phyloP scores from a whole-genome alignment of 2,797 vertebrate species.

The Squalus acanthias region DNA sequence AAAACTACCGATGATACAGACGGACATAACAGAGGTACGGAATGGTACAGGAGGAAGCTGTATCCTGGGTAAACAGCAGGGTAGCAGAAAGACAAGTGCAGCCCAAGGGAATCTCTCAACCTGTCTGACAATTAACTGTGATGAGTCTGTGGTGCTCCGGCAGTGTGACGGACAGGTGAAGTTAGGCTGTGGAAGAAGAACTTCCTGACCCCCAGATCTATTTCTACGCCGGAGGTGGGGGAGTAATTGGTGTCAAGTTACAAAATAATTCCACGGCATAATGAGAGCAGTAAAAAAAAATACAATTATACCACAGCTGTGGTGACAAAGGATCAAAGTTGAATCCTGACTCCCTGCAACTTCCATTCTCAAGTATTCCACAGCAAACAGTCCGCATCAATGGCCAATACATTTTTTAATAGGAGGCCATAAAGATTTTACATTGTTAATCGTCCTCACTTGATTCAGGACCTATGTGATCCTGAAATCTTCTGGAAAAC shows the following conservation, averaged over 20 bases:
- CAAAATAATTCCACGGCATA: background rate
- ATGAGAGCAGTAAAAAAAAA: background rate
- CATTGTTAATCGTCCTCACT: background rate
- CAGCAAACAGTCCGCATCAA: background rate
- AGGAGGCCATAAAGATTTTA: background rate
- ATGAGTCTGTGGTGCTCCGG: background rate
- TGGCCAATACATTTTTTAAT: background rate
- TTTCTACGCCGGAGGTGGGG: background rate
- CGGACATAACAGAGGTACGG: background rate
- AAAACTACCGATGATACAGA: background rate
- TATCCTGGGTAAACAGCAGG: background rate
- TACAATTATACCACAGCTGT: background rate
- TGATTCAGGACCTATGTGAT: background rate
- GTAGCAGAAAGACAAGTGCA: background rate
- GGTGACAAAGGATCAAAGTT: background rate
- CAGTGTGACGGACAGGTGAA: background rate
- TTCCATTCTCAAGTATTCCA: background rate
- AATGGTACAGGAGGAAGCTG: background rate
- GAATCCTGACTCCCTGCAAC: background rate
- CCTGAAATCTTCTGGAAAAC: background rate
- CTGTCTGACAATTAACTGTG: constrained; percentile 1
- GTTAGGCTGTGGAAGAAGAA: background rate
- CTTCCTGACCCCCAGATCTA: background rate
- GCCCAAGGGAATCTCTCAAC: background rate
- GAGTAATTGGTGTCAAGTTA: background rate